Evolutionary conservation across 2,113 vertebrate species (phyloP).

Genomic region (Laterallus jamaicensis): DNA sequence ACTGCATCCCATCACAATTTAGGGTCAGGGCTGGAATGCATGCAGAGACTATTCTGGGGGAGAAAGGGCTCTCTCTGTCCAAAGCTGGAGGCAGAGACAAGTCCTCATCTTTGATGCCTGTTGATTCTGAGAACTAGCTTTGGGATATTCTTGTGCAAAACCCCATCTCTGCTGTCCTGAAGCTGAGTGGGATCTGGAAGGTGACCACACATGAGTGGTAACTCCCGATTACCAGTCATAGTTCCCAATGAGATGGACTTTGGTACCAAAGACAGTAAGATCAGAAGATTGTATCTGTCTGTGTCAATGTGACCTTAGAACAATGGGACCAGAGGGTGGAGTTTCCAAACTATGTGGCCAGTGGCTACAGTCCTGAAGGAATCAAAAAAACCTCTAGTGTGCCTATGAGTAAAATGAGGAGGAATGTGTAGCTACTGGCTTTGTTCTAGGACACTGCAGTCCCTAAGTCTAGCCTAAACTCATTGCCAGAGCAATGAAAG

Average conservation of each 20-base stretch:
- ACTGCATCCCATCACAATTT: neutral
- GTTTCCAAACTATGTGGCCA: neutral
- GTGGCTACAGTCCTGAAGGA: constrained; percentile 23
- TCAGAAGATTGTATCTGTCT: neutral
- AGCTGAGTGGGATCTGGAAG: neutral
- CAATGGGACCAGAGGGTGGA: neutral
- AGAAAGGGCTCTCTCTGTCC: neutral
- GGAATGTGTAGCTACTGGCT: constrained; percentile 49
- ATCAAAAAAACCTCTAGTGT: neutral
- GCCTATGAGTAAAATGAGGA: constrained; percentile 25
- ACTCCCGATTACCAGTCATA: neutral
- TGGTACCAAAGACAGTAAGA: neutral
- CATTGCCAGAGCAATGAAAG: constrained; percentile 30
- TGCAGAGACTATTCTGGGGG: neutral
- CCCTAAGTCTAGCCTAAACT: constrained; percentile 45
- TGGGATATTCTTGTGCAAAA: neutral
- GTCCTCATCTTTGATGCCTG: neutral
- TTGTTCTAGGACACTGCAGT: constrained; percentile 35
- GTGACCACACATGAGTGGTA: neutral
- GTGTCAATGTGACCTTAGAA: constrained; percentile 9
- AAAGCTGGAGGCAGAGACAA: neutral
- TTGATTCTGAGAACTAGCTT: constrained; percentile 10
- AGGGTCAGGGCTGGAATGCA: neutral
- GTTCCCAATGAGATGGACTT: neutral
- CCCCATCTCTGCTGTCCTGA: neutral